These are phyloP conservation scores for Stercorarius parasiticus DNA, from an alignment of 2,113 vertebrate species.

Conservation along the genomic window DNA sequence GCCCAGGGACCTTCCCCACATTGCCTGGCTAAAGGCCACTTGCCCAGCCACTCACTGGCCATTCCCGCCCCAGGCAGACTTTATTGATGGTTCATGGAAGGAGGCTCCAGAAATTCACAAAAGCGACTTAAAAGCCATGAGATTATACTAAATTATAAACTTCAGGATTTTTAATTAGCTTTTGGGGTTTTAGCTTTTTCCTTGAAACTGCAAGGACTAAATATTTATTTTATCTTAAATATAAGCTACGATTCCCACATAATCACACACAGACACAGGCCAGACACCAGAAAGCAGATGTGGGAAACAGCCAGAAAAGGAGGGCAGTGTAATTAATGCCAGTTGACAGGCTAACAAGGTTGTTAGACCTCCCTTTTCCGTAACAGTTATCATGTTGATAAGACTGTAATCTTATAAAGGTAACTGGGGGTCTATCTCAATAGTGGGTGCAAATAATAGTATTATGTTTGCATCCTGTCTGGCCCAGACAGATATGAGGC, in stretches of 20 bases:
- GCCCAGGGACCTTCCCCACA: background rate
- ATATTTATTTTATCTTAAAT: constrained; percentile 34
- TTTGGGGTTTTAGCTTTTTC: background rate
- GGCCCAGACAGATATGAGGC: background rate
- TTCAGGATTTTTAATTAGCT: background rate
- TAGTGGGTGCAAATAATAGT: background rate
- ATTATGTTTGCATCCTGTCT: background rate
- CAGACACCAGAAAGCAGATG: background rate
- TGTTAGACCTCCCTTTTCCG: background rate
- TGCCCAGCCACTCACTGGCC: accelerated
- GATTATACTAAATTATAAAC: background rate
- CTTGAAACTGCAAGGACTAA: background rate
- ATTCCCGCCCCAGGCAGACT: background rate
- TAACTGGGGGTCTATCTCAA: background rate
- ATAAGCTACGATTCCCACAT: background rate
- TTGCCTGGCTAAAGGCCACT: background rate
- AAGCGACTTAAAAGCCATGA: background rate
- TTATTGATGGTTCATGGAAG: background rate
- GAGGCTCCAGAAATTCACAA: background rate
- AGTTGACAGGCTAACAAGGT: background rate
- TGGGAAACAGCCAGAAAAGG: background rate
- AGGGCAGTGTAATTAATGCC: background rate
- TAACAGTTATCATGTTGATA: background rate
- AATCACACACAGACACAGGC: background rate
- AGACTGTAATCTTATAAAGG: background rate